Evolutionary conservation across 2,888 invertebrate species (phyloP).

Genomic region (Clanis bilineata): DNA sequence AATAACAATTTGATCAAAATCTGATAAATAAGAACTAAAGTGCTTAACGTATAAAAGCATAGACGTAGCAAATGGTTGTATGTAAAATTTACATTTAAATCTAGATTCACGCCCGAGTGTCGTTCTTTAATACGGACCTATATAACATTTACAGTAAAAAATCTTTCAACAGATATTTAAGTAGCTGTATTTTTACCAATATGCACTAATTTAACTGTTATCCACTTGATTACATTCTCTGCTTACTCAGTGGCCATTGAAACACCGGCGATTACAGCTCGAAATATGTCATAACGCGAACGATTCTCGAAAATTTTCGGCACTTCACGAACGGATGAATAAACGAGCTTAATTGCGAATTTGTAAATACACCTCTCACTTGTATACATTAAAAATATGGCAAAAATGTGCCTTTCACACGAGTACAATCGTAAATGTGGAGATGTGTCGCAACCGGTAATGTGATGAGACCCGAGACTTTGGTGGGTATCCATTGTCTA

Average conservation of each 20-base stretch:
- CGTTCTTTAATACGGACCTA: no score
- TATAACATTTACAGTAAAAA: no score
- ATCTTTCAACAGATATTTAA: not conserved
- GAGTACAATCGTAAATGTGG: conserved; percentile 44
- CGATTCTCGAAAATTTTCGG: not conserved
- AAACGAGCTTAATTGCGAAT: conserved; percentile 4
- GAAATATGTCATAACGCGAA: conserved; percentile 10
- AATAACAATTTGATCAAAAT: no score
- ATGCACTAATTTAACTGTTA: not conserved
- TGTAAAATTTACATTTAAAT: no score
- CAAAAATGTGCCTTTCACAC: conserved; percentile 44
- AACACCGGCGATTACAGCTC: not conserved
- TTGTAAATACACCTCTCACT: conserved; percentile 26
- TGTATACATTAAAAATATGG: conserved; percentile 13
- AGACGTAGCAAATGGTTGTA: no score
- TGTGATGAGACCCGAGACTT: conserved; percentile 37
- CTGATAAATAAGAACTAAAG: no score
- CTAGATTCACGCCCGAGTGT: no score
- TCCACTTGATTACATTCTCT: not conserved
- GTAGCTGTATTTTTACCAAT: not conserved
- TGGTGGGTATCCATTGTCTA: conserved; percentile 37
- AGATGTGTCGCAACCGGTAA: conserved; percentile 45
- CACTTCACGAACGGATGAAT: not conserved
- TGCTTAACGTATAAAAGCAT: no score
- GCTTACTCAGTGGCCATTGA: not conserved